Percentiles rank a stretch among this genome's conserved stretches.
phyloP scores from a whole-genome alignment of 2,113 vertebrate genomes.

The Chloebia gouldiae region DNA sequence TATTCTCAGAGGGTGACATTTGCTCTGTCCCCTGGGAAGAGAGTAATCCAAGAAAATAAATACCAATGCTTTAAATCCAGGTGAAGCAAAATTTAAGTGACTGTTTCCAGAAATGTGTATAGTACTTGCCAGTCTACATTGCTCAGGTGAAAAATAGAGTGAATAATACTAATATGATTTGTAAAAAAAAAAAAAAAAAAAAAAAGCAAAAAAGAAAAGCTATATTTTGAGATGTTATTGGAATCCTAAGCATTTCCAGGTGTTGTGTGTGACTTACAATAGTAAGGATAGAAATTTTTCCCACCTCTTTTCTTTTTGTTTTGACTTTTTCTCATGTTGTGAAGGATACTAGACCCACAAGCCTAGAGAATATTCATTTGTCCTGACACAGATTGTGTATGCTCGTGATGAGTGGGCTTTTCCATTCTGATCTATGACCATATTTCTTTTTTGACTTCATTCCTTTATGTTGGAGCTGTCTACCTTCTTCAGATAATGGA shows the following conservation, averaged over 20 bases:
- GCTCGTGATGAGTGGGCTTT: neutral
- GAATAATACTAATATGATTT: neutral
- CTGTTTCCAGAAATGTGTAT: neutral
- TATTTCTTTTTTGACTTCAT: neutral
- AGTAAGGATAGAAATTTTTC: neutral
- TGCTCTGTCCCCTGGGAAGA: neutral
- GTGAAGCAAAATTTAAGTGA: neutral
- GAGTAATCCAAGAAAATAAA: neutral
- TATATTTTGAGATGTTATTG: neutral
- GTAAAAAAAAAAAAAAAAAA: neutral
- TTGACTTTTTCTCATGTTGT: neutral
- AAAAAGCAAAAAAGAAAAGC: no score
- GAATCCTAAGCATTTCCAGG: conserved; percentile 46
- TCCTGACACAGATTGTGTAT: neutral
- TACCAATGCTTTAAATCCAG: neutral
- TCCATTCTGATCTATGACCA: neutral
- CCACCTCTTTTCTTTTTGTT: neutral
- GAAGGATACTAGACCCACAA: neutral
- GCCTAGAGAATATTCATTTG: neutral
- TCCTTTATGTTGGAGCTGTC: neutral
- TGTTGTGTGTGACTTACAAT: neutral
- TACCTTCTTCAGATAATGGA: neutral
- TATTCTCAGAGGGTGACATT: neutral
- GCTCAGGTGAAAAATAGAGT: neutral
- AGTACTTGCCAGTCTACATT: neutral